phyloP scores from a whole-genome alignment of 2,113 vertebrate genomes.

The Machaerirhynchus nigripectus region DNA sequence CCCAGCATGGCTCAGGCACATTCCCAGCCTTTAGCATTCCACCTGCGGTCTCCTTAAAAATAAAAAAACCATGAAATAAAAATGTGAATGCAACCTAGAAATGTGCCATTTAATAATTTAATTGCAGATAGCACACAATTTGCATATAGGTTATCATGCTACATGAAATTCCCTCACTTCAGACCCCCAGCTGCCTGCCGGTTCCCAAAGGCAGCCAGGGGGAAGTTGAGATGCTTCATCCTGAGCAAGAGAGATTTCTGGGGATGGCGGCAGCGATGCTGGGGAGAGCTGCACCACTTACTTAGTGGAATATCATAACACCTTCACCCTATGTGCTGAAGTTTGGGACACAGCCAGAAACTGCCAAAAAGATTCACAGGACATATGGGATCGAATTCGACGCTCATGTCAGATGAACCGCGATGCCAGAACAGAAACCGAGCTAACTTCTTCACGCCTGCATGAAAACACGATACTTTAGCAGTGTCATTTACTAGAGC shows the following conservation, averaged over 20 bases:
- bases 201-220: background rate
- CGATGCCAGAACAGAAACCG: conserved; percentile 49
- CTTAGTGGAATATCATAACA: conserved; percentile 36
- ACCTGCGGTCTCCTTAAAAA: background rate
- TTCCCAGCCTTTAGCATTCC: background rate
- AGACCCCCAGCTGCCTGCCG: background rate
- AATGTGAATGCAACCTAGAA: background rate
- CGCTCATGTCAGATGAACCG: conserved; percentile 46
- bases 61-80: background rate
- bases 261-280: background rate
- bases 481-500: conserved; percentile 47
- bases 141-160: background rate
- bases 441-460: conserved; percentile 48
- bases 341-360: conserved; percentile 49
- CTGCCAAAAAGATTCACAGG: conserved; percentile 64
- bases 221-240: background rate
- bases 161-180: background rate
- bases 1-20: background rate
- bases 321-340: conserved; percentile 56
- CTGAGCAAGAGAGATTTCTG: background rate
- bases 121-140: background rate
- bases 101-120: background rate
- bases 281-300: conserved; percentile 6
- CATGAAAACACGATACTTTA: conserved; percentile 12
- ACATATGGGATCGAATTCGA: conserved; percentile 46